Percentiles rank a stretch among this genome's conserved stretches.
These are phyloP conservation scores for Tetranychus piercei DNA, from an alignment of 2,888 invertebrate species.

Conservation along the genomic window DNA sequence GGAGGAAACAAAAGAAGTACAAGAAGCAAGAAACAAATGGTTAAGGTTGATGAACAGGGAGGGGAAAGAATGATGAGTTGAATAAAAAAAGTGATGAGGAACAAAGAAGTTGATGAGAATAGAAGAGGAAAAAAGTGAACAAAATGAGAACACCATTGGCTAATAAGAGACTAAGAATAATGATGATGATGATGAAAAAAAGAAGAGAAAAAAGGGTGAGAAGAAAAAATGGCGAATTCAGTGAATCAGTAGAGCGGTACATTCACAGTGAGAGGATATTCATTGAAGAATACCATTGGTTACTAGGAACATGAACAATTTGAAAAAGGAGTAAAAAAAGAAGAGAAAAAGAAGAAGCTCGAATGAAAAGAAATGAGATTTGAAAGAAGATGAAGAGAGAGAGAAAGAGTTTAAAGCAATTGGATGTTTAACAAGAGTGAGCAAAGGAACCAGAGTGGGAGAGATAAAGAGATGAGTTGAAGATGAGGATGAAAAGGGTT, in stretches of 20 bases:
- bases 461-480: not conserved
- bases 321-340: not conserved
- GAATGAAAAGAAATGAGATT: not conserved
- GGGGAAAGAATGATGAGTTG: not conserved
- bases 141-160: not conserved
- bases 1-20: too few species aligned
- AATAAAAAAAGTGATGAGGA: too few species aligned
- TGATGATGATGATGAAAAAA: not conserved
- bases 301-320: too few species aligned
- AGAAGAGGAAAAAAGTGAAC: not conserved
- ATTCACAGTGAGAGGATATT: not conserved
- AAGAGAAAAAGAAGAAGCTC: not conserved
- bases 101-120: not conserved
- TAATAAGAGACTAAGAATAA: not conserved
- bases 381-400: slow-evolving; percentile 1
- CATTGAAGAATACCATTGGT: too few species aligned
- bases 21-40: not conserved
- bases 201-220: not conserved
- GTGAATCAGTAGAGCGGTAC: not conserved
- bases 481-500: not conserved
- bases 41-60: not conserved
- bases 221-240: not conserved
- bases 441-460: not conserved
- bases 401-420: not conserved
- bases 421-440: not conserved